Evolutionary conservation across 2,797 vertebrate species (phyloP), one percentile per base, ranked within the genome.

Genomic region (Leptatherina wallacei): DNA sequence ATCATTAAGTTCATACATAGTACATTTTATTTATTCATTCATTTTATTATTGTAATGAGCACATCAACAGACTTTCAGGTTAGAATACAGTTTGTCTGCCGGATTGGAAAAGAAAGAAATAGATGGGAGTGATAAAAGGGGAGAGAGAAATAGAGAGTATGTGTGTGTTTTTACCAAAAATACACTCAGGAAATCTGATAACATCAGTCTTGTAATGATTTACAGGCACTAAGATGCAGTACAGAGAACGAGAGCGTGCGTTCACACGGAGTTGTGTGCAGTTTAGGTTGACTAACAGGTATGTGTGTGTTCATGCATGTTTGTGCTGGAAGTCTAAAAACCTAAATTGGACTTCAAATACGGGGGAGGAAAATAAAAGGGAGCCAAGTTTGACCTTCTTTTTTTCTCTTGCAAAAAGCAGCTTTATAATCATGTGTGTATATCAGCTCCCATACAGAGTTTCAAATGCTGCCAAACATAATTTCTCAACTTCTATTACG

Each of bases 201-300:
- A 91, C 76, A 93, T 93, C 92, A 84, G 74, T 56, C 66, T 77
- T 83, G 55, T 94, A 94, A 94, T 94, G 75, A 91, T 89, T 93
- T 89, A 89, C 90, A 92, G 88, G 90, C 89, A 90, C 73, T 80
- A 69, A 77, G 87, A 92, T 77, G 73, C 72, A 87, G 83, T 71
- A 73, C 79, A 75, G 77, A 71, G 78, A 49, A 62, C 18, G n/a
- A 60, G 52, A 83, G 82, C 77, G 73, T 59, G 63, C 69, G 61
- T 66, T 86, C 80, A 88, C 83, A 88, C 67, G 6, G 57, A 75
- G 77, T 64, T 80, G 75, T 77, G 67, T 65, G 66, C 57, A 80
- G 59, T 73, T 78, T 71, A 72, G 57, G 65, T 30, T 57, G 69
- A 80, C 78, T 44, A 71, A 77, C 75, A 85, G 67, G 85, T 83